Conservation (phyloP, 2,888 invertebrate genomes). For the Pycnomerus fuliginosus region DNA sequence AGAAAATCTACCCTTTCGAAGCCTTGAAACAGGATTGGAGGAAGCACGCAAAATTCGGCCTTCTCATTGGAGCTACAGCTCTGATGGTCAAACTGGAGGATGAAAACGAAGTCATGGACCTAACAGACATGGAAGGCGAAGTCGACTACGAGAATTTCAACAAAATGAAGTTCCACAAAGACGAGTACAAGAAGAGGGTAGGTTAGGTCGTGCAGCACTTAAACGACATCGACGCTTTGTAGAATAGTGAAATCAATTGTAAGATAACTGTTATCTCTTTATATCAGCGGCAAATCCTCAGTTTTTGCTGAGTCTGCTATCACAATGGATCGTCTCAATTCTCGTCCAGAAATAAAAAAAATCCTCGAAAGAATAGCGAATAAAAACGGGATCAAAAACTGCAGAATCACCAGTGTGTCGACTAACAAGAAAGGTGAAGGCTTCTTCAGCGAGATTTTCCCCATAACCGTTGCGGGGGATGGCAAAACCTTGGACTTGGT, state of each 20-base stretch:
- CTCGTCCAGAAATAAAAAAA: too few relatives aligned
- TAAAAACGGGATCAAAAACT: slow-evolving; percentile 17
- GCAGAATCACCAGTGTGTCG: slow-evolving; percentile 17
- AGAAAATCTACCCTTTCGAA: slow-evolving; percentile 38
- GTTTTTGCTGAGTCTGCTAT: too few relatives aligned
- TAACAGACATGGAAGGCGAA: slow-evolving; percentile 1
- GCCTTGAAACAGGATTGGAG: slow-evolving; percentile 34
- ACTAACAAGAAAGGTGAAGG: slow-evolving; percentile 34
- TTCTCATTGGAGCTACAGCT: slow-evolving; percentile 25
- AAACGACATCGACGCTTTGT: too few relatives aligned
- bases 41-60: slow-evolving; percentile 28
- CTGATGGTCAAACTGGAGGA: slow-evolving; percentile 27
- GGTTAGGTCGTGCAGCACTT: too few relatives aligned
- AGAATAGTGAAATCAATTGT: too few relatives aligned
- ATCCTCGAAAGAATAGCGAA: slow-evolving; percentile 28
- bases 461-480: slow-evolving; percentile 27
- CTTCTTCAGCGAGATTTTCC: slow-evolving; percentile 35
- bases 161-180: too few relatives aligned
- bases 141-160: background rate
- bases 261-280: slow-evolving; percentile 11
- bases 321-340: too few relatives aligned
- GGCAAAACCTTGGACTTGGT: slow-evolving; percentile 30
- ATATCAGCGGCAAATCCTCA: slow-evolving; percentile 25
- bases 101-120: slow-evolving; percentile 25
- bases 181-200: too few relatives aligned